These are phyloP conservation scores for Caligus rogercresseyi DNA, from an alignment of 1,140 invertebrate genomes.

Conservation along the genomic window DNA sequence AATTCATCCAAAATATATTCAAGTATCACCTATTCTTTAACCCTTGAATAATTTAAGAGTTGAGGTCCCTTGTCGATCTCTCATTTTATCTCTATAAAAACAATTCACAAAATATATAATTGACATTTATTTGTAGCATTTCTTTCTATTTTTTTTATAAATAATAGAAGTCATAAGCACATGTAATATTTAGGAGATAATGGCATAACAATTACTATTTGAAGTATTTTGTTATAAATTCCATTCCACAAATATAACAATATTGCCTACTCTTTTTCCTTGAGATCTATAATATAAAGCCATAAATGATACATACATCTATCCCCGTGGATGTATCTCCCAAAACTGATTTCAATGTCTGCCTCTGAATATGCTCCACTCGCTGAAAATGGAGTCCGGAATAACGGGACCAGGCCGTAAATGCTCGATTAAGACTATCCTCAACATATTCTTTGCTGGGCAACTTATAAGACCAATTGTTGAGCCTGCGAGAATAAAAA, in stretches of 20 bases:
- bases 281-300: not conserved
- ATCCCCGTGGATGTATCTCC: conserved; percentile 41
- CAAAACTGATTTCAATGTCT: conserved; percentile 47
- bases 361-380: conserved; percentile 29
- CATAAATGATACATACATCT: conserved; percentile 20
- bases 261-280: not conserved
- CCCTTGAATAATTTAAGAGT: no score
- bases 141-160: no score
- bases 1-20: no score
- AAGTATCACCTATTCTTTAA: no score
- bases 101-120: no score
- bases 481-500: conserved; percentile 34
- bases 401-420: conserved; percentile 43
- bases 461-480: conserved; percentile 43
- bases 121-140: no score
- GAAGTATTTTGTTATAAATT: no score
- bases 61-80: no score
- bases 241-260: not conserved
- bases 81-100: no score
- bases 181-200: no score
- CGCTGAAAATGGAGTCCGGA: conserved; percentile 38
- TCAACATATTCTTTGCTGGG: conserved; percentile 32
- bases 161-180: no score
- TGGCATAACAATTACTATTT: no score
- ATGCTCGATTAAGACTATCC: conserved; percentile 36